A percentile compares a stretch with the other conserved stretches of the same genome.
These are phyloP conservation scores for Camarhynchus parvulus DNA, from an alignment of 2,113 vertebrate species.

Conservation along the genomic window DNA sequence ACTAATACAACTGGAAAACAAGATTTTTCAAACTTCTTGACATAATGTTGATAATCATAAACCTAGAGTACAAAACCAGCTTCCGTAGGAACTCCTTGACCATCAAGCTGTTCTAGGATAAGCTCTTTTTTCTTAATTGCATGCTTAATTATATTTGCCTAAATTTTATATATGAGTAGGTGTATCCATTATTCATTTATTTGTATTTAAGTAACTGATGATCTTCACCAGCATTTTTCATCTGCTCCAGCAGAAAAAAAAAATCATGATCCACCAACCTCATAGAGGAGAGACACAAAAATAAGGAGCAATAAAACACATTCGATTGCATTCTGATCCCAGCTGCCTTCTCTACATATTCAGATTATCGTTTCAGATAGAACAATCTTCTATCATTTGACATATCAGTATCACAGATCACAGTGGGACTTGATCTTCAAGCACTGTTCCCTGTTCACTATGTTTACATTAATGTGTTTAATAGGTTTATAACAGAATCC, in stretches of 20 bases:
- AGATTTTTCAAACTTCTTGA: not conserved
- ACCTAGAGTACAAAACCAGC: not conserved
- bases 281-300: not conserved
- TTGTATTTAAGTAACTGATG: not conserved
- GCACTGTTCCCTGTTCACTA: not conserved
- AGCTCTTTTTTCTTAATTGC: not conserved
- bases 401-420: not conserved
- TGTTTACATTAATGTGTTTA: not conserved
- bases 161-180: not conserved
- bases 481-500: not conserved
- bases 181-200: not conserved
- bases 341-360: not conserved
- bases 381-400: not conserved
- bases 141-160: not conserved
- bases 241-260: not conserved
- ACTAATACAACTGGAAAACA: not conserved
- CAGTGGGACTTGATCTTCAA: not conserved
- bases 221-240: not conserved
- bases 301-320: not conserved
- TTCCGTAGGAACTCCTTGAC: not conserved
- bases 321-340: not conserved
- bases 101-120: not conserved
- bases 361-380: not conserved
- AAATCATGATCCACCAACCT: accelerated
- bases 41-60: not conserved